Evolutionary conservation across 2,888 invertebrate genomes (phyloP), one percentile per base, ranked within the genome.

Genomic region (Standfussiana lucernea): DNA sequence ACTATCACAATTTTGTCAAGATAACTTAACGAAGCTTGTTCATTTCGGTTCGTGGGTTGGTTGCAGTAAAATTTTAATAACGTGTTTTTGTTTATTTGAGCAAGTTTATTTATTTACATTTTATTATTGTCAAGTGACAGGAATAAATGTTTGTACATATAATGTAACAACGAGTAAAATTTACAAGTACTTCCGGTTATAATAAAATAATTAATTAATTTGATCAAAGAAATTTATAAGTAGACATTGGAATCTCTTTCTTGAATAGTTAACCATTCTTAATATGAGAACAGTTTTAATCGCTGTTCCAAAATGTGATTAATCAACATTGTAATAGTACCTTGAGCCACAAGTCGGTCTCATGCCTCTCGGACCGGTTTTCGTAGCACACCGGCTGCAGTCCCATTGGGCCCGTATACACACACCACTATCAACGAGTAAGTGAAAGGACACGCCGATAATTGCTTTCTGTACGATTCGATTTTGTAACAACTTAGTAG

Each of bases 381-480:
- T 90, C 88, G 92, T 90, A 86, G 92, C 92, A 91, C 94, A 94
- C 95, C 95, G 95, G 95, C 95, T 94, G 95, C 90, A 91, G 88
- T 92, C 93, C 94, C 95, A 93, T 88, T 93, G 93, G 93, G 90
- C 91, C 91, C 92, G 89, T 93, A 92, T 82, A 91, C 88, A 90
- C 90, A 89, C 85, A 90, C 91, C 86, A 82, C 88, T 89, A 91
- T 88, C 92, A 93, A 93, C 92, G 90, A 91, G 87, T 91, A 94
- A 96, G 96, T 96, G 96, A 96, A 96, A 96, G 96, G 96, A 96
- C 95, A 95, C 90, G 92, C 91, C 91, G 92, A 93, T 96, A 94
- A 95, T 96, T 95, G 94, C 94, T 95, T 94, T 94, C 92, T 93
- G 94, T 93, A 91, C 91, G 93, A 92, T 94, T 93, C 90, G 87